Evolutionary conservation across 1,140 invertebrate genomes (phyloP).

Genomic region (Drosophila miranda): DNA sequence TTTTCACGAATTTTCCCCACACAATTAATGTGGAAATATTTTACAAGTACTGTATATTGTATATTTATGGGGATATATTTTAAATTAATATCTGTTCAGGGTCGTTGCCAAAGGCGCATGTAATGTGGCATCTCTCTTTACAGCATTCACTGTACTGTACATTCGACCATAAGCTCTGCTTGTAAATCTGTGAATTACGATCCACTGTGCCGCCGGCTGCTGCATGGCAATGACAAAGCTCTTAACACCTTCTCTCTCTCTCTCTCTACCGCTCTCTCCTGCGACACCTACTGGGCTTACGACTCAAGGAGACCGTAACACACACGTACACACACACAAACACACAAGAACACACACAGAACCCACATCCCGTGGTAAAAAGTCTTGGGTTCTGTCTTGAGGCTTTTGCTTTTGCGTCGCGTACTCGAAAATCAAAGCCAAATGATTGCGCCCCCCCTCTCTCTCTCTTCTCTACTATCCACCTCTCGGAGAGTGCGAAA

Average conservation of each 20-base stretch:
- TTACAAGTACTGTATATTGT: background rate
- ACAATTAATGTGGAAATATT: background rate
- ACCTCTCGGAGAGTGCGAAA: constrained; percentile 20
- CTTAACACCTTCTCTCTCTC: constrained; percentile 6
- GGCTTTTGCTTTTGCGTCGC: constrained; percentile 38
- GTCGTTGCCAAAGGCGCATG: background rate
- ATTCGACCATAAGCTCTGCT: background rate
- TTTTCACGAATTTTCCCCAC: background rate
- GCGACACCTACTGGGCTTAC: no score
- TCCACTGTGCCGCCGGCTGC: no score
- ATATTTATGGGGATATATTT: constrained; percentile 1
- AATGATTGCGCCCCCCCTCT: constrained; percentile 11
- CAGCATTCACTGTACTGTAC: no score
- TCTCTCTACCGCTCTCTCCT: background rate
- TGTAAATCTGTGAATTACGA: constrained; percentile 7
- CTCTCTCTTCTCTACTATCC: no score
- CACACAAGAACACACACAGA: background rate
- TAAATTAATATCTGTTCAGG: background rate
- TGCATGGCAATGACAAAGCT: background rate
- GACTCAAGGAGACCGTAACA: background rate
- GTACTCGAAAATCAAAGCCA: constrained; percentile 32
- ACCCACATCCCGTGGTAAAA: constrained; percentile 6
- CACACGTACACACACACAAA: background rate
- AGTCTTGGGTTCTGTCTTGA: constrained; percentile 17
- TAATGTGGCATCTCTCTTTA: no score